Base-by-base conservation (phyloP, 2,888 invertebrate species). In the Ormia ochracea region DNA sequence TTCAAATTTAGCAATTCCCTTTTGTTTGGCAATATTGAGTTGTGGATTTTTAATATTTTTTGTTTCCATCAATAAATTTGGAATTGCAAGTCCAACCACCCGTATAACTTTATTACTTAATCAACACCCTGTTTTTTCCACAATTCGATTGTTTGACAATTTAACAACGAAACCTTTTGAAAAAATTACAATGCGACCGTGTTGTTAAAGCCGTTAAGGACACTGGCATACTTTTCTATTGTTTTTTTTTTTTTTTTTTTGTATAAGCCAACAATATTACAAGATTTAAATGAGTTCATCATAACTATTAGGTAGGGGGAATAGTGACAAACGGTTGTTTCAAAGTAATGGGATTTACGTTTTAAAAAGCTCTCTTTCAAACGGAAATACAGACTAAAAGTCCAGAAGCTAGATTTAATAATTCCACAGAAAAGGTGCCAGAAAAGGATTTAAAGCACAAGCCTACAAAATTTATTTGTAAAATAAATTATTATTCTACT, bases 91-190 rank as follows among this genome's bases (percentile, higher is more conserved):
- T 36, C 21, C 61, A 54, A 68, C 61, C 54, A 68, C 65, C 56
- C 59, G 31, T 65, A 36, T 70, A 66, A 70, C 45, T 54, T 70
- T 79, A 76, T 80, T 72, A 80, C 59, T 75, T 72, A 72, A 80
- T 66, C 75, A 74, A 72, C 72, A 75, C 72, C 54, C 75, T 43
- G 70, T 23, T 56, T 33, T 50, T 52, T 68, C 26, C 28, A 59
- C 41, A 78, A 73, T 54, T 36, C 69, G 45, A 31, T 63, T 69
- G 63, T 69, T 74, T 76, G 69, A 41, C 68, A 69, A 19, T 45
- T 45, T 31, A 38, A 43, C 61, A 61, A 63, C 12, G 21, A 43
- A 43, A 52, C 28, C 48, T 38, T 38, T 59, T 59, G 4, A n/a
- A 50, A n/a, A 50, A 65, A 9, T 48, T 48, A 70, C 76, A 56